Percentiles rank a stretch among this genome's conserved stretches.
These are phyloP conservation scores for Rotaria socialis DNA, from an alignment of 2,888 invertebrate genomes.

Conservation along the genomic window DNA sequence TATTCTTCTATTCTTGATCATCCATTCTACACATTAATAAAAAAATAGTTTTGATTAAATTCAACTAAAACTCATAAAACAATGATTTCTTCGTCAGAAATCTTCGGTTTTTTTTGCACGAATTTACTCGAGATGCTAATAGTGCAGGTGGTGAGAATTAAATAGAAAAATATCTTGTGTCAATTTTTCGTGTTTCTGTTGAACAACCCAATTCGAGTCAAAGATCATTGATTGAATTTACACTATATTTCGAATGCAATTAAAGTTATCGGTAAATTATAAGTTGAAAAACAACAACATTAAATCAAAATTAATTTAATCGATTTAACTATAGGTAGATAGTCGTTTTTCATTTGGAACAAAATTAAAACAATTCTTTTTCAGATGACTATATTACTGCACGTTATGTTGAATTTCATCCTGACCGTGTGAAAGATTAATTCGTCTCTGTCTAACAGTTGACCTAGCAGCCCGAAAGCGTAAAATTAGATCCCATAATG, in stretches of 20 bases:
- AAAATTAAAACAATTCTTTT: neutral
- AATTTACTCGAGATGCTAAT: neutral
- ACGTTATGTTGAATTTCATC: neutral
- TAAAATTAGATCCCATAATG: neutral
- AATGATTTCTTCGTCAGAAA: neutral
- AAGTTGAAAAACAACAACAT: neutral
- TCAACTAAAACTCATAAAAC: no score
- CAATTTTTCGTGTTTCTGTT: neutral
- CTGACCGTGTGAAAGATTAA: neutral
- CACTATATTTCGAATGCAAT: neutral
- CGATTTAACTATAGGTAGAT: neutral
- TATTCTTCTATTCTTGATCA: no score
- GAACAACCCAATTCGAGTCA: neutral
- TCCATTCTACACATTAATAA: no score
- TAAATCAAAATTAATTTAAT: neutral
- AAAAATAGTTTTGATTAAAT: no score
- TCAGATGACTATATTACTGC: conserved; percentile 16
- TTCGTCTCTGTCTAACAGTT: neutral
- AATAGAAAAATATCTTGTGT: neutral
- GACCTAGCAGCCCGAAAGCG: neutral
- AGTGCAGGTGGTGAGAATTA: neutral
- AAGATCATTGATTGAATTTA: neutral
- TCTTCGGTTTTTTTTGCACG: neutral
- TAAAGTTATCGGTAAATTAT: neutral
- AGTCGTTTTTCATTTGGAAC: neutral